Percentiles rank a stretch among this genome's conserved stretches.
phyloP scores from a whole-genome alignment of 2,888 invertebrate genomes.

The Lamellibrachia satsuma region DNA sequence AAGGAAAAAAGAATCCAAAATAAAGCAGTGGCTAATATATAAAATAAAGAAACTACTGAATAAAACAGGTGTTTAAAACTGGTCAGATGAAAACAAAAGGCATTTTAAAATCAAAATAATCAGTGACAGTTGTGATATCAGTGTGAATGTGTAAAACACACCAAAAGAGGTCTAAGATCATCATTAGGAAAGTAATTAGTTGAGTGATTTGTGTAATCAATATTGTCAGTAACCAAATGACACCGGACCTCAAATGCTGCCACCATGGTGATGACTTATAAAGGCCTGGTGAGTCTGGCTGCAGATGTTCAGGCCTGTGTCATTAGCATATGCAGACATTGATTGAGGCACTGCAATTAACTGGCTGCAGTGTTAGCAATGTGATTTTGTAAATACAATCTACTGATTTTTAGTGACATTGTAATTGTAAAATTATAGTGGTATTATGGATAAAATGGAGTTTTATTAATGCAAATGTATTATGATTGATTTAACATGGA shows the following conservation, averaged over 20 bases:
- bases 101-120: neutral
- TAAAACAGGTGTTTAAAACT: no score
- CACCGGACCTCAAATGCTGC: slow-evolving; percentile 14
- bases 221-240: slow-evolving; percentile 20
- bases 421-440: neutral
- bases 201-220: slow-evolving; percentile 2
- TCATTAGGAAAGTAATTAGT: slow-evolving; percentile 21
- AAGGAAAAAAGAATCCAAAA: no score
- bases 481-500: neutral
- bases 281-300: neutral
- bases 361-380: neutral
- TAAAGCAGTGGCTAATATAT: no score
- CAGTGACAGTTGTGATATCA: neutral
- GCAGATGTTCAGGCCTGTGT: neutral
- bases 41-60: no score
- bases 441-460: neutral
- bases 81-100: no score
- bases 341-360: neutral
- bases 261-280: neutral
- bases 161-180: slow-evolving; percentile 20
- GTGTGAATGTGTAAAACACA: neutral
- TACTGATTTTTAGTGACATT: neutral
- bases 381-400: neutral
- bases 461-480: neutral
- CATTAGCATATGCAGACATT: neutral